Base-by-base conservation (phyloP, 1,140 invertebrate species). In the Lordiphosa clarofinis region DNA sequence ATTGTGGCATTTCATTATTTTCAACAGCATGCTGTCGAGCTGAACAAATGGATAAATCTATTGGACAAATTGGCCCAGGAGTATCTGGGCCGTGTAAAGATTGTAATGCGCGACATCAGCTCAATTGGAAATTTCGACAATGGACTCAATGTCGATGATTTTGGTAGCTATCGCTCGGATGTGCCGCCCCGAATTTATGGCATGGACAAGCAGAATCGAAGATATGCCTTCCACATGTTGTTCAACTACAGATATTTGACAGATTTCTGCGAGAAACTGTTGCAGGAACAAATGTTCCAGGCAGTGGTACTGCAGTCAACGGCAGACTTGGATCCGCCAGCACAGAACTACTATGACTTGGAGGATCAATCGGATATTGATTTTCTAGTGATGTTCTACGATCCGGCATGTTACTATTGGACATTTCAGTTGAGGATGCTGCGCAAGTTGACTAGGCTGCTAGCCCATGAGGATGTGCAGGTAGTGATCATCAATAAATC, bases 221-320 rank as follows among this genome's bases (percentile, higher is more conserved):
- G 56, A 6, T 75, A 75, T 37, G 36, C 47, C 5, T 75, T 75
- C 65, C 61, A 75, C 35, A 75, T 66, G 61, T 21, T 78, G 5
- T 55, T 72, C 10, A 67, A 4, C 37, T 38, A 67, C 12, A 78
- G 57, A 15, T 58, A 76, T 35, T 4, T 75, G 1, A 71, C 24
- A 11, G 50, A 76, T 13, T 75, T 75, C 28, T 71, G 66, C 11
- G 73, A 75, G 7, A 56, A 53, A 10, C 21, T 76, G 28, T 5
- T 61, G 12, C 13, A 37, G 10, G 13, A 53, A 0, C 50, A 76
- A 46, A 42, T 76, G 31, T 78, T 52, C 15, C 61, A 48, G 5
- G 67, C 66, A 1, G 35, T 67, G 3, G 6, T 72, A 3, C 10
- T 76, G 8, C 36, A 47, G 1, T 19, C 42, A 6, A 24, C 19